These are phyloP conservation scores for Drosophila mettleri DNA, from an alignment of 2,888 invertebrate genomes.

Conservation along the genomic window DNA sequence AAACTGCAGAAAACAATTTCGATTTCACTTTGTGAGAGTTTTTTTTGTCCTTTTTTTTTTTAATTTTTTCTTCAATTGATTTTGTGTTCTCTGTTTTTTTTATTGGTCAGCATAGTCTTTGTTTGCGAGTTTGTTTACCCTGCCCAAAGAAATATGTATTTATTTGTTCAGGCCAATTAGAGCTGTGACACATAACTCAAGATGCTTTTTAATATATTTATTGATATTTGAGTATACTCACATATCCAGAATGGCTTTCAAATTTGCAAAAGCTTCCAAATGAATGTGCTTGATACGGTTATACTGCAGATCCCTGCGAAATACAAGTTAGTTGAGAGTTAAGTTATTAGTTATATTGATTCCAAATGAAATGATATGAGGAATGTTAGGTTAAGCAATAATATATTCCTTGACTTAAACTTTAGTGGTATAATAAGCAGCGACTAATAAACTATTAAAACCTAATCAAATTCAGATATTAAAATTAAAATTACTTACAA, in stretches of 20 bases:
- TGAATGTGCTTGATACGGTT: slow-evolving; percentile 85
- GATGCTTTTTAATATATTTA: slow-evolving; percentile 26
- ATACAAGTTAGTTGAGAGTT: neutral
- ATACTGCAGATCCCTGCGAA: slow-evolving; percentile 80
- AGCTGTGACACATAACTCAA: slow-evolving; percentile 39
- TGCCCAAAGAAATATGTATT: slow-evolving; percentile 20
- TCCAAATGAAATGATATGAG: neutral
- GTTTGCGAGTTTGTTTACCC: slow-evolving; percentile 48
- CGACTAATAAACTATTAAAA: no score
- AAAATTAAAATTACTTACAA: no score
- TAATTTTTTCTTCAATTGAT: slow-evolving; percentile 20
- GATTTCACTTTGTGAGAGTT: neutral
- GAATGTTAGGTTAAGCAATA: no score
- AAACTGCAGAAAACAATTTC: neutral
- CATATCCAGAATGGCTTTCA: slow-evolving; percentile 86
- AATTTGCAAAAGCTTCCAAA: slow-evolving; percentile 85
- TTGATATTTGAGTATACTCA: slow-evolving; percentile 83
- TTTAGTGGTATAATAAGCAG: no score
- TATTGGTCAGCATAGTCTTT: slow-evolving; percentile 19
- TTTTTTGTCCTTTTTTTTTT: slow-evolving; percentile 33
- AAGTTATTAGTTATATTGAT: no score
- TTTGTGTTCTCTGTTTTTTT: neutral
- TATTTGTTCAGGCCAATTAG: slow-evolving; percentile 59
- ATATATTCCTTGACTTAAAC: no score
- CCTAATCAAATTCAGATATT: no score